Conservation (phyloP, 2,113 vertebrate genomes). For the Peromyscus maniculatus region DNA sequence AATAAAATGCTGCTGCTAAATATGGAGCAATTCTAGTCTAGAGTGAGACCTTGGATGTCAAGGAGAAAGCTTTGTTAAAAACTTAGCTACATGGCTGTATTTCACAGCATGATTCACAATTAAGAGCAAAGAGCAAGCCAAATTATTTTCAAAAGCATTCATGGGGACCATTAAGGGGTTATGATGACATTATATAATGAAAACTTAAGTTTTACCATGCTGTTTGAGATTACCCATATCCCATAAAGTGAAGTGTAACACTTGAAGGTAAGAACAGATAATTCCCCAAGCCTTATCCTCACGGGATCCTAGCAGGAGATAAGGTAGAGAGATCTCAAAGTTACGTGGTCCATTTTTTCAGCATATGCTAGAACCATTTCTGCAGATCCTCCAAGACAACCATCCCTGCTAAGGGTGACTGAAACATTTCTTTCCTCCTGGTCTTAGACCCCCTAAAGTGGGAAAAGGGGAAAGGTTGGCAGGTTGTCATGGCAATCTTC, state of each 20-base stretch:
- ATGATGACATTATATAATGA: constrained; percentile 62
- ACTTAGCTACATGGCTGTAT: not conserved
- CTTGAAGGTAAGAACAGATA: constrained; percentile 18
- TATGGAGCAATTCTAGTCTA: constrained; percentile 28
- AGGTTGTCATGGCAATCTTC: not conserved
- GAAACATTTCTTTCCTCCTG: not conserved
- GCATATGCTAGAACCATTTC: not conserved
- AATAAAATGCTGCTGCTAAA: constrained; percentile 42
- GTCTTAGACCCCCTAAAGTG: not conserved
- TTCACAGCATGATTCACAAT: constrained; percentile 57
- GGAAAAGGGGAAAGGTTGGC: not conserved
- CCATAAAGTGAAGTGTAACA: constrained; percentile 25
- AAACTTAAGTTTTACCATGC: constrained; percentile 40
- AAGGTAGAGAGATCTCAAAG: not conserved
- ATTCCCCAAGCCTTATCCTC: not conserved
- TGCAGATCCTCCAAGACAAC: not conserved
- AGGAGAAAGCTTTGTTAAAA: constrained; percentile 34
- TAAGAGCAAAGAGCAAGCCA: constrained; percentile 62
- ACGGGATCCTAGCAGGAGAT: not conserved
- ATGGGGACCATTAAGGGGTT: constrained; percentile 60
- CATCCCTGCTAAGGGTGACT: not conserved
- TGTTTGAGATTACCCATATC: constrained; percentile 60
- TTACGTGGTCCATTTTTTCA: not conserved
- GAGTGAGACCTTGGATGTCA: constrained; percentile 25
- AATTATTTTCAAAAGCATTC: constrained; percentile 69